These are phyloP conservation scores for Pantelozetes paolii DNA, from an alignment of 2,888 invertebrate species.

Conservation along the genomic window DNA sequence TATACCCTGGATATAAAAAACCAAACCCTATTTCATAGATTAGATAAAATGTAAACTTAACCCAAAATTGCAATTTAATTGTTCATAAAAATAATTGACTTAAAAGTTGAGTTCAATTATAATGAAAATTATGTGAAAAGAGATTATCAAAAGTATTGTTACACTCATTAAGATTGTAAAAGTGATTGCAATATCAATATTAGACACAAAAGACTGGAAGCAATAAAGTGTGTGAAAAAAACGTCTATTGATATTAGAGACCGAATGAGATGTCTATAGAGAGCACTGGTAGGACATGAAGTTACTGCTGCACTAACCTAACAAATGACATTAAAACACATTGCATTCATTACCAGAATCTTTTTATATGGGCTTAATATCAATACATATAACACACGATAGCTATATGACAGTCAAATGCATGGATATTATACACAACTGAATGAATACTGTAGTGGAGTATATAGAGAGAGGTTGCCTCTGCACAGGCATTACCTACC, in stretches of 20 bases:
- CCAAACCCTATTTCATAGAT: too few species aligned
- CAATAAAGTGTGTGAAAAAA: neutral
- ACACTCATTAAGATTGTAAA: conserved; percentile 20
- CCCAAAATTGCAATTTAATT: too few species aligned
- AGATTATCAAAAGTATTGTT: neutral
- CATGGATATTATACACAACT: neutral
- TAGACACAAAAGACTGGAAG: conserved; percentile 15
- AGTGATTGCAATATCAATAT: conserved; percentile 15
- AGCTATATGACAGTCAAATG: neutral
- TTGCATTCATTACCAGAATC: neutral
- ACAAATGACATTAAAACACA: conserved; percentile 17
- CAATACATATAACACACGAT: neutral
- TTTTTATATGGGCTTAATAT: neutral
- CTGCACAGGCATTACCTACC: neutral
- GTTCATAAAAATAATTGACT: too few species aligned
- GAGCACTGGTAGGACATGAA: neutral
- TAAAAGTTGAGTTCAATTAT: too few species aligned
- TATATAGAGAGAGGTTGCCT: too few species aligned
- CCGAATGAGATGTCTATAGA: neutral
- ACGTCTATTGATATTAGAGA: neutral
- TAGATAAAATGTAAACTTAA: too few species aligned
- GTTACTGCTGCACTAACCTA: neutral
- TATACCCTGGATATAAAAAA: too few species aligned
- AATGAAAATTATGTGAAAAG: too few species aligned
- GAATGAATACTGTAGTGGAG: too few species aligned